phyloP scores from a whole-genome alignment of 92 coral and sea anemone genomes.

The Pocillopora meandrina region DNA sequence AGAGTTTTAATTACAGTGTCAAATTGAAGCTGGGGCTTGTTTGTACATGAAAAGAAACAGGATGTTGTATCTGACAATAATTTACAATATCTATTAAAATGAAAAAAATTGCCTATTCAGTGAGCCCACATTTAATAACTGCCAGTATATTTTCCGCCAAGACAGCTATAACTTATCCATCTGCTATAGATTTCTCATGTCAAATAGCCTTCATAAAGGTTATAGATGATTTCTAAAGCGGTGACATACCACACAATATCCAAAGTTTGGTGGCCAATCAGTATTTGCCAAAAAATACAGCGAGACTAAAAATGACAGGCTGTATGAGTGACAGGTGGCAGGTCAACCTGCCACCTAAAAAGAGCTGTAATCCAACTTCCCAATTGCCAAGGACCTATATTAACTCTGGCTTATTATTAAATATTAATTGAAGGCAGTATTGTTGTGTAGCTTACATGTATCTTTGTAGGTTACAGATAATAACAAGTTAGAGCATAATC shows the following conservation, averaged over 20 bases:
- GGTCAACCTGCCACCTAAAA: conserved; percentile 48
- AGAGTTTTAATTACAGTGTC: conserved; percentile 2
- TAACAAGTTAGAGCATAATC: conserved; percentile 29
- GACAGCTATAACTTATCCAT: neutral
- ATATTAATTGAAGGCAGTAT: conserved; percentile 55
- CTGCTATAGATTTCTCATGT: neutral
- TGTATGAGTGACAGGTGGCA: conserved; percentile 48
- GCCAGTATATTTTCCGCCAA: neutral
- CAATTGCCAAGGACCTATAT: conserved; percentile 51
- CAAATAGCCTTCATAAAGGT: neutral
- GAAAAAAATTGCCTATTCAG: conserved; percentile 7
- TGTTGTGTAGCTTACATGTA: conserved; percentile 53
- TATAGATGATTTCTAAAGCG: neutral
- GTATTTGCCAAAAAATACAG: conserved; percentile 19
- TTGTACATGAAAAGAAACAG: conserved; percentile 14
- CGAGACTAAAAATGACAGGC: conserved; percentile 35
- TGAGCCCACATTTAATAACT: neutral
- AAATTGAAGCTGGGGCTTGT: conserved; percentile 22
- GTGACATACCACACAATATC: neutral
- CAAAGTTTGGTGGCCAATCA: neutral
- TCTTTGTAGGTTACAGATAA: conserved; percentile 40
- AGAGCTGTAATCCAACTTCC: conserved; percentile 35
- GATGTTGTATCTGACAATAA: conserved; percentile 4
- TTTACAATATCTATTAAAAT: conserved; percentile 17
- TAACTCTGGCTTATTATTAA: conserved; percentile 48